Evolutionary conservation across 2,797 vertebrate genomes (phyloP), one percentile per base, ranked within the genome.

Genomic region (Bradypodion ventrale): DNA sequence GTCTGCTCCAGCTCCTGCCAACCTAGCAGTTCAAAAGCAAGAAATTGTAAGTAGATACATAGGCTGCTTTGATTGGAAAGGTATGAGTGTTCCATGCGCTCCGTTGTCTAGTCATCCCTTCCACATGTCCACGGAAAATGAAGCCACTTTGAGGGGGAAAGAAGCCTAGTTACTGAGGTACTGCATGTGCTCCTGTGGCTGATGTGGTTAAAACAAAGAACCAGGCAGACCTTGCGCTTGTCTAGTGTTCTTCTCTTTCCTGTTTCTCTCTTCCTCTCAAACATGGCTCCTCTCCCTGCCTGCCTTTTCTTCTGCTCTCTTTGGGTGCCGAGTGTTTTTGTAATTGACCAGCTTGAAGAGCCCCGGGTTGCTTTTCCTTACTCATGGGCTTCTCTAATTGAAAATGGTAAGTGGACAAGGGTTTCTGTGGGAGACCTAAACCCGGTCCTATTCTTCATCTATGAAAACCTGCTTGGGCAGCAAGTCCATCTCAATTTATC

Each of bases 401-500:
- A 90, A 92, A 91, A 82, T 93, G 86, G 88, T 90, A 90, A 92
- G 91, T 91, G 91, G 81, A 87, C 90, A 92, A 87, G 89, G 88
- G 90, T 93, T 94, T 94, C 89, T 87, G 68, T 75, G 85, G 49
- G 87, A 93, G 86, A 84, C 82, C 75, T 87, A 88, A 88, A 93
- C 72, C 86, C 89, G 87, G 88, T 90, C 84, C 88, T 94, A 27
- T 89, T 86, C 90, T 93, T 95, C 87, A 95, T 94, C 88, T 85
- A 66, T 87, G 86, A 95, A n/a, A 94, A 91, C 85, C 89, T 94
- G 82, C 93, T 92, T 94, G 92, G 85, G 85, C 75, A 94, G 87
- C 90, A 92, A 87, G 86, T 92, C 88, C 84, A 92, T 94, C 90
- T 93, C 86, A 90, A 80, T 94, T 93, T 93, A 91, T 95, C 91